These are phyloP conservation scores for Deroplatys truncata DNA, from an alignment of 2,888 invertebrate genomes.

Conservation along the genomic window DNA sequence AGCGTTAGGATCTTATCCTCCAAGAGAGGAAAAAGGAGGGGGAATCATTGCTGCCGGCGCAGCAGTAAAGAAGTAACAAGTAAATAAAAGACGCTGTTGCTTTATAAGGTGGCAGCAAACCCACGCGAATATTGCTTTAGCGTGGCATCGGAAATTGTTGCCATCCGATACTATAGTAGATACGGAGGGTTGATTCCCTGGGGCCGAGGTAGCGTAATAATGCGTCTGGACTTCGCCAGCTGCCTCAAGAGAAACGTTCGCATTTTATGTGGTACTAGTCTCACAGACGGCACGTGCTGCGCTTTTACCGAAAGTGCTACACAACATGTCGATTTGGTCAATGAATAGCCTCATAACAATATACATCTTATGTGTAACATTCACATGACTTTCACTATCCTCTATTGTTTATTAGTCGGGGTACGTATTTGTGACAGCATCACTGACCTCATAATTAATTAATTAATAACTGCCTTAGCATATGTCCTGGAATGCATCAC, in stretches of 20 bases:
- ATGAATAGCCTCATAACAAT: no score
- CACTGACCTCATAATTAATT: no score
- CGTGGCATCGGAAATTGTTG: background rate
- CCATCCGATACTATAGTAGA: background rate
- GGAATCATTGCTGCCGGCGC: background rate
- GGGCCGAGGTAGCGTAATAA: background rate
- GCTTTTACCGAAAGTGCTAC: no score
- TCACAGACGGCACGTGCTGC: background rate
- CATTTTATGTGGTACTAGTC: background rate
- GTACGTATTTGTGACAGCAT: no score
- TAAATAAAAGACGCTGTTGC: background rate
- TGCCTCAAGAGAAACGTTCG: background rate
- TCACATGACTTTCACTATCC: no score
- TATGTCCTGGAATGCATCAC: no score
- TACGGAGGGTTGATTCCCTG: background rate
- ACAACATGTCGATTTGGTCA: no score
- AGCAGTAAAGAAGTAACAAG: background rate
- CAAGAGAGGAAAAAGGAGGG: background rate
- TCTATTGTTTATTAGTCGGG: no score
- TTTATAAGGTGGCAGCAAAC: background rate
- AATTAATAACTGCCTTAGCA: no score
- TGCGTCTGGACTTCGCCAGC: background rate
- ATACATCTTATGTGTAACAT: no score
- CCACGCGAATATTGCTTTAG: background rate
- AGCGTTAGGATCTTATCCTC: background rate